phyloP scores from a whole-genome alignment of 2,888 invertebrate genomes.

The Limnephilus lunatus region DNA sequence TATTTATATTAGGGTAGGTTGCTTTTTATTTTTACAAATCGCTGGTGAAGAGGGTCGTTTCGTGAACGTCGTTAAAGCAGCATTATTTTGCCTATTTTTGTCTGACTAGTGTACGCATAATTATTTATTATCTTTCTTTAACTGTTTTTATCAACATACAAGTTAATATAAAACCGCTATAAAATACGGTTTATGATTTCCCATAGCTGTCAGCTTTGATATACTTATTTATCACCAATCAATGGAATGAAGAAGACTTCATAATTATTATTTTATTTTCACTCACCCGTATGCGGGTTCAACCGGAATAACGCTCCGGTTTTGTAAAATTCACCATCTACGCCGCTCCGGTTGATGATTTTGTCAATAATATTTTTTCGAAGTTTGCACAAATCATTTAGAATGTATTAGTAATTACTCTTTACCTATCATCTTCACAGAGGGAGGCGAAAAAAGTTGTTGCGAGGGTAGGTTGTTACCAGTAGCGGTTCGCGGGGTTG shows the following conservation, averaged over 20 bases:
- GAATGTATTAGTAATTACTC: too few relatives aligned
- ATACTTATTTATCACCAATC: not conserved
- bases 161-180: not conserved
- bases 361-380: too few relatives aligned
- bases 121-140: not conserved
- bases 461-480: too few relatives aligned
- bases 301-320: not conserved
- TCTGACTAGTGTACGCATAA: not conserved
- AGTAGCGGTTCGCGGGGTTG: too few relatives aligned
- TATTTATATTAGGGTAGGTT: too few relatives aligned
- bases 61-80: not conserved
- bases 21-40: not conserved
- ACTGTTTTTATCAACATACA: not conserved
- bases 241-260: not conserved
- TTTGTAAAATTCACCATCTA: not conserved
- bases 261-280: not conserved
- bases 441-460: too few relatives aligned
- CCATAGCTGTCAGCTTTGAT: not conserved
- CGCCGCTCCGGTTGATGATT: not conserved
- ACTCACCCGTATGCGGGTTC: not conserved
- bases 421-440: too few relatives aligned
- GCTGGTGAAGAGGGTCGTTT: not conserved
- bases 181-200: not conserved
- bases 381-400: too few relatives aligned
- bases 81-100: not conserved